phyloP scores from a whole-genome alignment of 2,888 invertebrate species.

The Drosophila picticornis region DNA sequence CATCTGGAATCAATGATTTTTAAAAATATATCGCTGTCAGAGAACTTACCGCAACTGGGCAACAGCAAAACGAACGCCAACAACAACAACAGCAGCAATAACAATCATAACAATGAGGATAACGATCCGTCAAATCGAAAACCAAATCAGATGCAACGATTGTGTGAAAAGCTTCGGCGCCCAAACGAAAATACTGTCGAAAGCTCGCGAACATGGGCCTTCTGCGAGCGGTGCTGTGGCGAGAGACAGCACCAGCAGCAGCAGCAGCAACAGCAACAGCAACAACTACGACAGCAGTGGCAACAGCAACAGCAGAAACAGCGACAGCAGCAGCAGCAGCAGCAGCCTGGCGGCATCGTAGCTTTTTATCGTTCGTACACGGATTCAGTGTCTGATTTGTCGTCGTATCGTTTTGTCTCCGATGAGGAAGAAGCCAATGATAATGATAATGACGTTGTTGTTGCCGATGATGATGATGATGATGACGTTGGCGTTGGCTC shows the following conservation, averaged over 20 bases:
- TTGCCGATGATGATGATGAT: slow-evolving; percentile 53
- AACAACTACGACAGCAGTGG: slow-evolving; percentile 24
- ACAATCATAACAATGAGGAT: slow-evolving; percentile 41
- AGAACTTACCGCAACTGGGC: slow-evolving; percentile 16
- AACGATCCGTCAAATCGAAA: slow-evolving; percentile 42
- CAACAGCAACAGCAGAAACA: slow-evolving; percentile 25
- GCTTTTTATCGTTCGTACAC: slow-evolving; percentile 70
- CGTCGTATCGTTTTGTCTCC: slow-evolving; percentile 84
- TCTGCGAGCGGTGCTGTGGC: slow-evolving; percentile 82
- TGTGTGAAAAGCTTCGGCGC: slow-evolving; percentile 45
- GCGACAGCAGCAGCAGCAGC: slow-evolving; percentile 31
- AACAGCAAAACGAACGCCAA: slow-evolving; percentile 5
- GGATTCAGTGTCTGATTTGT: slow-evolving; percentile 84
- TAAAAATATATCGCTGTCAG: slow-evolving; percentile 33
- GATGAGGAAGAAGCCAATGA: slow-evolving; percentile 76
- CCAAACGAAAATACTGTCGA: slow-evolving; percentile 51
- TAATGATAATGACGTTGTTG: slow-evolving; percentile 39
- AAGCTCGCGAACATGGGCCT: slow-evolving; percentile 71
- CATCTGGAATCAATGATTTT: slow-evolving; percentile 38
- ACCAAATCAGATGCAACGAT: slow-evolving; percentile 39
- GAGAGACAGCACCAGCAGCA: slow-evolving; percentile 57
- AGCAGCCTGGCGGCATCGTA: slow-evolving; percentile 70
- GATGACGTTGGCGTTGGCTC: slow-evolving; percentile 67
- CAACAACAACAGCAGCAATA: slow-evolving; percentile 11
- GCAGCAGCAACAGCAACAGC: slow-evolving; percentile 22